phyloP scores from a whole-genome alignment of 2,888 invertebrate species.

The Bibio marci region DNA sequence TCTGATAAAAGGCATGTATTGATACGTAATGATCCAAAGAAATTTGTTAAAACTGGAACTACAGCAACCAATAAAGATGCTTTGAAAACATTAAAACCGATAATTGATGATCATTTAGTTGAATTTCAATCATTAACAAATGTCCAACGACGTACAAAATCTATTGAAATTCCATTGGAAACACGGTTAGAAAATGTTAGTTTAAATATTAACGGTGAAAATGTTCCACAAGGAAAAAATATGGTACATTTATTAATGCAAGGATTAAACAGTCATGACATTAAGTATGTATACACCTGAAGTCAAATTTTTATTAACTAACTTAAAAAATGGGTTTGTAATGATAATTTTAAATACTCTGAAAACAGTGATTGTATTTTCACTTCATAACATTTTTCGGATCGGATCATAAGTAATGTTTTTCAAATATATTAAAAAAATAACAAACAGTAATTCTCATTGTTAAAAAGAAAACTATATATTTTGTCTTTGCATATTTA shows the following conservation, averaged over 20 bases:
- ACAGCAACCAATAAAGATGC: conserved; percentile 1
- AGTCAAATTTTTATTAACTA: neutral
- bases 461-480: no score
- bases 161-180: conserved; percentile 48
- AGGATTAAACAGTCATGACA: conserved; percentile 73
- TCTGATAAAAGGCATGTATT: conserved; percentile 34
- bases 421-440: no score
- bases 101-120: conserved; percentile 16
- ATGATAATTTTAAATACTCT: no score
- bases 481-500: no score
- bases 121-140: conserved; percentile 20
- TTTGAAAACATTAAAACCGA: conserved; percentile 18
- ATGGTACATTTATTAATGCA: conserved; percentile 66
- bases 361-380: no score
- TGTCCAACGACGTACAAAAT: conserved; percentile 18
- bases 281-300: conserved; percentile 24
- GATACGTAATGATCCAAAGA: conserved; percentile 23
- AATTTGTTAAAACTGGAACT: conserved; percentile 5
- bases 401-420: no score
- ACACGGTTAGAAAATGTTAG: conserved; percentile 64
- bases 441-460: no score
- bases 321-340: conserved; percentile 1
- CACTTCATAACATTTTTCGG: no score
- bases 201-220: conserved; percentile 33
- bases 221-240: conserved; percentile 46